Base-by-base conservation (phyloP, 2,888 invertebrate species). In the Acleris emargana region DNA sequence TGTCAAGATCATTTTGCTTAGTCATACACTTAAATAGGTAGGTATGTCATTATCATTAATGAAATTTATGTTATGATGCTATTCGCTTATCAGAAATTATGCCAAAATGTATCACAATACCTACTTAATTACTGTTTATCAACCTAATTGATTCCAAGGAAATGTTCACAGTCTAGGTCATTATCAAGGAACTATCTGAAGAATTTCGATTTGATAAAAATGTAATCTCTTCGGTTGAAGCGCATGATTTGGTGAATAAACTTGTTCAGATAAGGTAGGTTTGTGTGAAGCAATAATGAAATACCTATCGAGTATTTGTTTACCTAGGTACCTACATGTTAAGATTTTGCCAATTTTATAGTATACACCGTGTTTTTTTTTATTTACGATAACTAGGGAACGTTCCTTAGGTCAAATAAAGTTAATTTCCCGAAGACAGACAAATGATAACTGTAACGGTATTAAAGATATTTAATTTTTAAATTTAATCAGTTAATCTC, bases 151-250 rank as follows among this genome's bases (percentile, higher is more conserved):
- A 64, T 59, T 59, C 59, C 54, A 50, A 20, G 3, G n/a, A 59
- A 59, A 45, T 22, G 17, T 47, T 42, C 17, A 16, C 9, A 52
- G 73, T 72, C 68, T 74, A 76, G 75, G 74, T 79, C 81, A 83
- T 80, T 84, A 82, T 84, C 83, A 82, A 64, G 61, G 38, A 45
- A 60, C 32, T 58, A 32, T 64, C 18, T 59, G 17, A 77, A 75
- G 71, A 70, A 72, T 74, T 73, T 63, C 73, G 75, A 78, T 80
- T 76, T 82, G 82, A 86, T 83, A 86, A 83, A 76, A 74, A 74
- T 77, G 67, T 76, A 75, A 79, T 80, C 77, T 78, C 76, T 75
- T 78, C 79, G 73, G 79, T 72, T 74, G 68, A 69, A 60, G 67
- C 28, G 72, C 71, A 77, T 80, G 72, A 72, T 80, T 82, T 76